Conservation (phyloP, 2,797 vertebrate genomes). For the Cynopterus sphinx region DNA sequence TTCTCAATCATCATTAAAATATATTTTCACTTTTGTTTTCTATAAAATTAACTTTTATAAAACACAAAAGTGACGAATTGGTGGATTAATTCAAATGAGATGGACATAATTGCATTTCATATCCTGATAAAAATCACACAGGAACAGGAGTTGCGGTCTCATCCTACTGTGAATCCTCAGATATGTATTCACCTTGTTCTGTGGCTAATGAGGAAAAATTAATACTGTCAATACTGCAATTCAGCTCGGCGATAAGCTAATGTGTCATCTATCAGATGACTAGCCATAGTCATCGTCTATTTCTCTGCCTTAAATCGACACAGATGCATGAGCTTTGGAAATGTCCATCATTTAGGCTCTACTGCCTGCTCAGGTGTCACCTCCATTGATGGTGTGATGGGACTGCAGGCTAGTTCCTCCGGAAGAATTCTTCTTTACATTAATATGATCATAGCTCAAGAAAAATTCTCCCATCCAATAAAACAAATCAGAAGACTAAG, state of each 20-base stretch:
- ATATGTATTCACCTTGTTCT: slow-evolving; percentile 65
- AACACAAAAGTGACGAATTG: slow-evolving; percentile 47
- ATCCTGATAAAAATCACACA: slow-evolving; percentile 74
- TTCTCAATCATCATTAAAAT: slow-evolving; percentile 61
- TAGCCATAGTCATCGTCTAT: background rate
- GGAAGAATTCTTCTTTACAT: background rate
- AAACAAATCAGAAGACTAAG: background rate
- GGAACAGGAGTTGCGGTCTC: slow-evolving; percentile 68
- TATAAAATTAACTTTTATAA: slow-evolving; percentile 56
- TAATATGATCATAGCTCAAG: background rate
- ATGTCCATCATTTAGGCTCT: background rate
- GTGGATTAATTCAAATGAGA: slow-evolving; percentile 62
- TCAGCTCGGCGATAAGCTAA: slow-evolving; percentile 61
- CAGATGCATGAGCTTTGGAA: background rate
- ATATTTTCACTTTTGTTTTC: slow-evolving; percentile 55
- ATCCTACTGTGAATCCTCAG: background rate
- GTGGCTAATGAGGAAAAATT: slow-evolving; percentile 77
- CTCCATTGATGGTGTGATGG: background rate
- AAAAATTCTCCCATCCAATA: background rate
- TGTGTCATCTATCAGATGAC: background rate
- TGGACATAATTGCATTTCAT: slow-evolving; percentile 66
- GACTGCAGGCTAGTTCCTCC: background rate
- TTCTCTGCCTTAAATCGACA: slow-evolving; percentile 3
- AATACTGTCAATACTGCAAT: slow-evolving; percentile 51
- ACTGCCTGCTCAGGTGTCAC: background rate